phyloP scores from a whole-genome alignment of 2,113 vertebrate species.

The Neotoma lepida region DNA sequence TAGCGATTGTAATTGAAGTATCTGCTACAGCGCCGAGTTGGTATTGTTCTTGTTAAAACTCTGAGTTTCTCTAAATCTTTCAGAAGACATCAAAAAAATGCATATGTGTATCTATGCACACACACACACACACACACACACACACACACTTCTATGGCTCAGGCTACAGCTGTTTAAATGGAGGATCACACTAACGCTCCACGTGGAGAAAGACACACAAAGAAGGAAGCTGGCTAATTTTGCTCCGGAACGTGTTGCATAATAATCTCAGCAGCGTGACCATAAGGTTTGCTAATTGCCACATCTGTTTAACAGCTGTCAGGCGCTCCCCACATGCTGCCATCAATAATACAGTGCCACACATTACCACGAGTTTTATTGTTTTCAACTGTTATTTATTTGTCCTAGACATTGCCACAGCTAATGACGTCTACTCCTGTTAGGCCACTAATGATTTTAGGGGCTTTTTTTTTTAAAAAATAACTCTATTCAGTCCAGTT shows the following conservation, averaged over 20 bases:
- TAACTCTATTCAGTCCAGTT: neutral
- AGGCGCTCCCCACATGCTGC: slow-evolving; percentile 89
- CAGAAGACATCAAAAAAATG: slow-evolving; percentile 76
- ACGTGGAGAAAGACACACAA: slow-evolving; percentile 75
- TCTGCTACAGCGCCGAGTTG: slow-evolving; percentile 86
- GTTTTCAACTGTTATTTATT: slow-evolving; percentile 87
- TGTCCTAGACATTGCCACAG: slow-evolving; percentile 84
- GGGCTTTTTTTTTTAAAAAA: neutral
- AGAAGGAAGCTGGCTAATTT: slow-evolving; percentile 80
- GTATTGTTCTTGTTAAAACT: slow-evolving; percentile 89
- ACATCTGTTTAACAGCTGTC: slow-evolving; percentile 91
- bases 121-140: neutral
- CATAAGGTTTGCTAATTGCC: slow-evolving; percentile 93
- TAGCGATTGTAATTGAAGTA: slow-evolving; percentile 90
- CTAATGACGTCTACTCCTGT: slow-evolving; percentile 84
- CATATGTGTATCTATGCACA: neutral
- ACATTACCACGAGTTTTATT: slow-evolving; percentile 86
- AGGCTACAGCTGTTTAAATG: slow-evolving; percentile 52
- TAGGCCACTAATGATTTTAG: slow-evolving; percentile 81
- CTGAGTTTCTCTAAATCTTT: slow-evolving; percentile 85
- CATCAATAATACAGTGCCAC: slow-evolving; percentile 86
- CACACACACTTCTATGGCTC: neutral
- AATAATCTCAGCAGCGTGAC: slow-evolving; percentile 84
- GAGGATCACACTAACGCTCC: slow-evolving; percentile 65
- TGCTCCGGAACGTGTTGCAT: slow-evolving; percentile 84